Evolutionary conservation across 2,888 invertebrate genomes (phyloP).

Genomic region (Melinaea marsaeus): DNA sequence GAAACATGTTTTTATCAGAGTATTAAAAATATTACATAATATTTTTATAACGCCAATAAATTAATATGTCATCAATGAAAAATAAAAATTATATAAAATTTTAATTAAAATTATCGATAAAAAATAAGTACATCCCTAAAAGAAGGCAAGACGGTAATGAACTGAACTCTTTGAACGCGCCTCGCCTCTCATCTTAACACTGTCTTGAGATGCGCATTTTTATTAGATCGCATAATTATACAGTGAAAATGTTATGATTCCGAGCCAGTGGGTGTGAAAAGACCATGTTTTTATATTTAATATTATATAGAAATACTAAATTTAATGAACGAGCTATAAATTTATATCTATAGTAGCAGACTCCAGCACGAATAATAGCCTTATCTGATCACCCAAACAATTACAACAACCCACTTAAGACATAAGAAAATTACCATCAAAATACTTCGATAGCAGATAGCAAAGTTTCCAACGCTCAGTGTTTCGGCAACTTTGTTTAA

Average conservation of each 20-base stretch:
- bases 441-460: slow-evolving; percentile 32
- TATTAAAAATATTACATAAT: too few relatives aligned
- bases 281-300: slow-evolving; percentile 7
- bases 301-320: neutral
- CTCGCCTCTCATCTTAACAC: slow-evolving; percentile 37
- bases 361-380: neutral
- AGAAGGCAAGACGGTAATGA: slow-evolving; percentile 69
- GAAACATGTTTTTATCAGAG: too few relatives aligned
- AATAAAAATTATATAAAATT: too few relatives aligned
- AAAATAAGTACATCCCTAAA: slow-evolving; percentile 33
- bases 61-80: too few relatives aligned
- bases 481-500: slow-evolving; percentile 23
- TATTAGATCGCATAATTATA: slow-evolving; percentile 36
- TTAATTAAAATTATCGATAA: slow-evolving; percentile 22
- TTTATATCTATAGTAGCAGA: neutral
- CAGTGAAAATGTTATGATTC: slow-evolving; percentile 26
- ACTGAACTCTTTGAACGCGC: slow-evolving; percentile 61
- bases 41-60: too few relatives aligned
- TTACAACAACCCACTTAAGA: neutral
- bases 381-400: neutral
- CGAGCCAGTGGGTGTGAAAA: slow-evolving; percentile 30
- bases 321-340: too few relatives aligned
- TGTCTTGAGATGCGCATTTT: slow-evolving; percentile 44
- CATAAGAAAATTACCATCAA: slow-evolving; percentile 1
- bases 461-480: slow-evolving; percentile 22